Evolutionary conservation across 2,797 vertebrate genomes (phyloP), one percentile per base, ranked within the genome.

Genomic region (Alosa sapidissima): DNA sequence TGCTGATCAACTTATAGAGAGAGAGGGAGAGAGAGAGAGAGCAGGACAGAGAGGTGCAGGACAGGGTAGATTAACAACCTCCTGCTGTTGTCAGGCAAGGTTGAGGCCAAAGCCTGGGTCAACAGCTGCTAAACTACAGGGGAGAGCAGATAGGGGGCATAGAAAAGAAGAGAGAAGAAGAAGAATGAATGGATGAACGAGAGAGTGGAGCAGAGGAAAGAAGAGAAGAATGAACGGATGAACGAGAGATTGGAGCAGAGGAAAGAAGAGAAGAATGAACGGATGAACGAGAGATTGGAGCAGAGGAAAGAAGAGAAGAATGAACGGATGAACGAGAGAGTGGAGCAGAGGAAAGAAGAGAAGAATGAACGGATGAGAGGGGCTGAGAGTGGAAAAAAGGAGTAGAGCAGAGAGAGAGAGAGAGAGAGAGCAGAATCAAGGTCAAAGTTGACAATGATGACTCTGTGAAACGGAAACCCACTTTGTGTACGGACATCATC

Each of bases 41-140:
- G 60, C 7, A 9, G 24, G 55, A 60, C 0, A 5, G 55, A 60
- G 55, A 60, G 55, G 19, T 21, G 55, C n/a, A 28, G 60, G n/a
- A 11, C 0, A 21, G 60, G n/a, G 60, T 65, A 65, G 1, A 65
- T 65, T 58, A 21, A 58, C 55, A 58, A 21, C 52, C 81, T 82
- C 81, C 55, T 19, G 5, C 55, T 16, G 19, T n/a, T 58, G 16
- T 5, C 54, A 33, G 8, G 8, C 28, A 14, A 72, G 65, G 65
- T 72, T 2, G 65, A 72, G 65, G 65, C 28, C 65, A 72, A 72
- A 36, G 65, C 65, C 65, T 33, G 28, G 65, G 65, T 72, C 65
- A 72, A 16, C 65, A 72, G 65, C 65, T 72, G 65, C 28, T 33
- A 14, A 72, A 72, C 65, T 72, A 72, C 33, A 72, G 65, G 33